Evolutionary conservation across 2,113 vertebrate genomes (phyloP).

Genomic region (Philantomba maxwellii): DNA sequence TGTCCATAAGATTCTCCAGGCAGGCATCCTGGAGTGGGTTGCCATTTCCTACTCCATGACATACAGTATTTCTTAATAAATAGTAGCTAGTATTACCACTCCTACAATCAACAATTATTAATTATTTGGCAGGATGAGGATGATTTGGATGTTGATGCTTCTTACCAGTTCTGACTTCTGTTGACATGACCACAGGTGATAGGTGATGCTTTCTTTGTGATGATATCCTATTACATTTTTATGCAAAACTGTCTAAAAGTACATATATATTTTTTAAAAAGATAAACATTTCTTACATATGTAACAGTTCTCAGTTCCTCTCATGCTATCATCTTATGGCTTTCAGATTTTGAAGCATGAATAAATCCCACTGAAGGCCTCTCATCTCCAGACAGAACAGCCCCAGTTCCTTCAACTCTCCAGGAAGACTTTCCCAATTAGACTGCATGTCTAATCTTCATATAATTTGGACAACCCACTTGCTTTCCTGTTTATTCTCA

Average conservation of each 20-base stretch:
- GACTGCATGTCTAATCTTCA: not conserved
- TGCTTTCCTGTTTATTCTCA: not conserved
- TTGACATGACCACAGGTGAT: not conserved
- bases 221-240: not conserved
- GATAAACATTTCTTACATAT: not conserved
- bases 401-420: not conserved
- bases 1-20: not conserved
- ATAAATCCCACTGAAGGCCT: not conserved
- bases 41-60: not conserved
- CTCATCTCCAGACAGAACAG: not conserved
- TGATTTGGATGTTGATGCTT: not conserved
- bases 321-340: not conserved
- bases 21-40: not conserved
- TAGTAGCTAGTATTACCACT: not conserved
- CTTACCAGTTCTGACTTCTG: not conserved
- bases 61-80: not conserved
- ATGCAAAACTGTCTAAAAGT: not conserved
- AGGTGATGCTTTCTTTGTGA: not conserved
- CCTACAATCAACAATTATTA: not conserved
- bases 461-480: not conserved
- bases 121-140: not conserved
- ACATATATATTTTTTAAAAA: accelerated
- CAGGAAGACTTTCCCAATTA: not conserved
- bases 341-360: not conserved
- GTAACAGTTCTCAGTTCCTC: not conserved